Evolutionary conservation across 2,797 vertebrate genomes (phyloP).

Genomic region (Smutsia temminckii): DNA sequence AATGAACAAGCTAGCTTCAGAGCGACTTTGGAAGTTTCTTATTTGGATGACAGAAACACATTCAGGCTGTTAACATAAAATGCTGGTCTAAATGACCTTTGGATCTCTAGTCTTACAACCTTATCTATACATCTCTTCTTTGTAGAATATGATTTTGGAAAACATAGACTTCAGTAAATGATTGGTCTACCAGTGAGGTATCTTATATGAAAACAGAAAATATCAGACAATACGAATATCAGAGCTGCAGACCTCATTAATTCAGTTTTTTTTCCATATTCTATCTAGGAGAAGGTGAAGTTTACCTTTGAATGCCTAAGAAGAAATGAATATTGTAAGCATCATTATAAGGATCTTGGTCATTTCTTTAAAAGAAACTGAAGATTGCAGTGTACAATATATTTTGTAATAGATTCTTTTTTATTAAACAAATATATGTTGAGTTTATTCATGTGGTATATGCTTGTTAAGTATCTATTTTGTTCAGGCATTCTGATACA

Average conservation of each 20-base stretch:
- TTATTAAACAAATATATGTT: conserved; percentile 30
- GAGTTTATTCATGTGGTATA: not conserved
- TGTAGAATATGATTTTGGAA: conserved; percentile 7
- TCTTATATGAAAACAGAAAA: conserved; percentile 60
- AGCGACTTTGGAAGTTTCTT: not conserved
- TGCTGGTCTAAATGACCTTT: not conserved
- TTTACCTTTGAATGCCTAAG: conserved; percentile 82
- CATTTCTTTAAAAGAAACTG: conserved; percentile 63
- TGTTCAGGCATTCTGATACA: not conserved
- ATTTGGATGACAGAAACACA: not conserved
- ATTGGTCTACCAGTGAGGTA: conserved; percentile 8
- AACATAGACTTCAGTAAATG: conserved; percentile 7
- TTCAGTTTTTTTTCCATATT: conserved; percentile 80
- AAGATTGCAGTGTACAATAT: conserved; percentile 53
- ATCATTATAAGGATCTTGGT: conserved; percentile 73
- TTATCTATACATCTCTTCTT: not conserved
- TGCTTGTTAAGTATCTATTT: not conserved
- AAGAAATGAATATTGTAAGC: conserved; percentile 82
- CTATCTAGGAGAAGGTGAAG: conserved; percentile 81
- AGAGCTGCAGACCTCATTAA: conserved; percentile 76
- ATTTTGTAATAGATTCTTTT: conserved; percentile 45
- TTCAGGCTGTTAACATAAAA: conserved; percentile 8
- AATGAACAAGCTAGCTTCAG: not conserved
- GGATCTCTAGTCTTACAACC: not conserved
- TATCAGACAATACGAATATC: conserved; percentile 62